Evolutionary conservation across 2,888 invertebrate genomes (phyloP).

Genomic region (Thysanoteuthis rhombus): DNA sequence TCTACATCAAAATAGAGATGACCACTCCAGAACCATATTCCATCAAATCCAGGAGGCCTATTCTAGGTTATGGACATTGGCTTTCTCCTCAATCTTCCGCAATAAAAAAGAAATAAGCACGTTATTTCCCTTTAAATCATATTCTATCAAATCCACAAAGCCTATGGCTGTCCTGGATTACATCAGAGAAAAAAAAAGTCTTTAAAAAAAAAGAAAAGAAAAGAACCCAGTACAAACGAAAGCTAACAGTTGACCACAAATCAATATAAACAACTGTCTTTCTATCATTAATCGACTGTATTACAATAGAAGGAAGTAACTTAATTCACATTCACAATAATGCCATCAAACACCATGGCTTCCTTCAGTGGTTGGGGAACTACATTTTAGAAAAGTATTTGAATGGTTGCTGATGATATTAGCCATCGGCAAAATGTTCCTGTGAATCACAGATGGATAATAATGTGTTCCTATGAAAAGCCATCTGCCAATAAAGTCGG

Average conservation of each 20-base stretch:
- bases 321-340: not conserved
- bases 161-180: not conserved
- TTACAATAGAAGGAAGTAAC: not conserved
- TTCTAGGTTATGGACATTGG: no score
- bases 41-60: no score
- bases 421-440: not conserved
- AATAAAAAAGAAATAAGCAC: not conserved
- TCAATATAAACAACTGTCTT: not conserved
- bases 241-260: not conserved
- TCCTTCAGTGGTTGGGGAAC: conserved; percentile 12
- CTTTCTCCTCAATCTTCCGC: no score
- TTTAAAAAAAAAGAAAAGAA: not conserved
- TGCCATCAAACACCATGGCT: not conserved
- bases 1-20: no score
- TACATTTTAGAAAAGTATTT: conserved; percentile 12
- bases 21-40: no score
- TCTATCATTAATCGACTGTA: not conserved
- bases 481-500: not conserved
- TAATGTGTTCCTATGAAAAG: not conserved
- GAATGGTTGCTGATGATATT: conserved; percentile 12
- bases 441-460: not conserved
- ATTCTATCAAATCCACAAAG: not conserved
- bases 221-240: not conserved
- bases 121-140: not conserved
- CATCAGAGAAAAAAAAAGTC: not conserved